Base-by-base conservation (phyloP, 2,797 vertebrate genomes). In the Fistularia tabacaria region DNA sequence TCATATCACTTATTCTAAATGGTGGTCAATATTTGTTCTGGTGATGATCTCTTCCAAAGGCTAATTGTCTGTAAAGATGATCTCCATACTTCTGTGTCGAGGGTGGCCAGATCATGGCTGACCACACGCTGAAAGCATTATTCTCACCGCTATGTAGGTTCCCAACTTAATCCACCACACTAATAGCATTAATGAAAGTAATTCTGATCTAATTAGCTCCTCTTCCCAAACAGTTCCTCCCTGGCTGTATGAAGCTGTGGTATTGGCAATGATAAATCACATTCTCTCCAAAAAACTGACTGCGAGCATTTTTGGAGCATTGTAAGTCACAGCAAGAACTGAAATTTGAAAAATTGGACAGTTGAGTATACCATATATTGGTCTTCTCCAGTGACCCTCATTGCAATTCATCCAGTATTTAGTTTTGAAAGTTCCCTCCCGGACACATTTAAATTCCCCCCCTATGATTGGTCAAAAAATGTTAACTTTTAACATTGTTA, bases 151-250 rank as follows among this genome's bases (percentile, higher is more conserved):
- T 46, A 47, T 60, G 39, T 15, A 49, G 66, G 48, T 72, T 65
- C 65, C 59, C 49, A 54, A 56, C 58, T 49, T 66, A 71, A 82
- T 81, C 54, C 46, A 14, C 49, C 45, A 9, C 44, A 53, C 63
- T 74, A 76, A 80, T 80, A 69, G 80, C 47, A 40, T 69, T 76
- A 82, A 74, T 77, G 65, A 75, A 68, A 85, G 67, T 67, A 65
- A 73, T 74, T 70, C 54, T 67, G 57, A 79, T 80, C 59, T 70
- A 65, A 78, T 82, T 62, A 66, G 44, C 63, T 73, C 63, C 55
- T 78, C 70, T 66, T 43, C 56, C 53, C 66, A 61, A 71, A 81
- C 77, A 54, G 50, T 74, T 71, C 80, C 52, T 55, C 52, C 45
- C n/a, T 36, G 58, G 38, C 69, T 67, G 52, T 52, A 60, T 53